These are phyloP conservation scores for Orbicella faveolata DNA, from an alignment of 64 coral and sea anemone species.

Conservation along the genomic window DNA sequence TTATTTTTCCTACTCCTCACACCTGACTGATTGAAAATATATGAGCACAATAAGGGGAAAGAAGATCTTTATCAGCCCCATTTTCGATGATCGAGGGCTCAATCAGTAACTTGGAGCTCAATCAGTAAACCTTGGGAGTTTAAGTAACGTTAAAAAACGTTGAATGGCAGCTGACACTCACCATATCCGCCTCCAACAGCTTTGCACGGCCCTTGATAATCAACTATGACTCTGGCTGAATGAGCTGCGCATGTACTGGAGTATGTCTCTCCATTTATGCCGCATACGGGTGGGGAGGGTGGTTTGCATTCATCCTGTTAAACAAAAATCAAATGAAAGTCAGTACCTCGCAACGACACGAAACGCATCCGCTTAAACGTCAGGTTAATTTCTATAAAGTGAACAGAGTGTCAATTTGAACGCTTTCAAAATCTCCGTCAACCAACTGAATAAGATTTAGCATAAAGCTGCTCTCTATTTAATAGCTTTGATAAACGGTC, in stretches of 20 bases:
- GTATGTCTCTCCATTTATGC: slow-evolving; percentile 87
- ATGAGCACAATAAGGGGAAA: not conserved
- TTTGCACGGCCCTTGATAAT: slow-evolving; percentile 76
- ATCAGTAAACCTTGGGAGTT: no score
- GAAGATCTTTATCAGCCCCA: no score
- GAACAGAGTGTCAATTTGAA: no score
- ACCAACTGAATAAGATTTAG: no score
- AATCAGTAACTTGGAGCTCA: no score
- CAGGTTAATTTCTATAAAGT: no score
- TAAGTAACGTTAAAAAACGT: no score
- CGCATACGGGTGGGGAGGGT: slow-evolving; percentile 64
- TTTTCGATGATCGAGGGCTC: no score
- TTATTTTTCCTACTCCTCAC: not conserved
- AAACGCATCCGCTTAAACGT: no score
- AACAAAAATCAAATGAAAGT: not conserved
- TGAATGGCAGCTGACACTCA: not conserved
- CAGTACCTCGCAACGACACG: not conserved
- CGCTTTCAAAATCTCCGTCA: no score
- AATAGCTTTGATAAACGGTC: no score
- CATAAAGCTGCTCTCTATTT: no score
- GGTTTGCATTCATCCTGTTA: slow-evolving; percentile 63
- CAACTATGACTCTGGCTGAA: slow-evolving; percentile 68
- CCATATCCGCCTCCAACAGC: slow-evolving; percentile 66
- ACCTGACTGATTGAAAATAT: not conserved
- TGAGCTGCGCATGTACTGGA: slow-evolving; percentile 74